Percentiles rank a stretch among this genome's conserved stretches.
These are phyloP conservation scores for Pseudochaenichthys georgianus DNA, from an alignment of 2,797 vertebrate species.

Conservation along the genomic window DNA sequence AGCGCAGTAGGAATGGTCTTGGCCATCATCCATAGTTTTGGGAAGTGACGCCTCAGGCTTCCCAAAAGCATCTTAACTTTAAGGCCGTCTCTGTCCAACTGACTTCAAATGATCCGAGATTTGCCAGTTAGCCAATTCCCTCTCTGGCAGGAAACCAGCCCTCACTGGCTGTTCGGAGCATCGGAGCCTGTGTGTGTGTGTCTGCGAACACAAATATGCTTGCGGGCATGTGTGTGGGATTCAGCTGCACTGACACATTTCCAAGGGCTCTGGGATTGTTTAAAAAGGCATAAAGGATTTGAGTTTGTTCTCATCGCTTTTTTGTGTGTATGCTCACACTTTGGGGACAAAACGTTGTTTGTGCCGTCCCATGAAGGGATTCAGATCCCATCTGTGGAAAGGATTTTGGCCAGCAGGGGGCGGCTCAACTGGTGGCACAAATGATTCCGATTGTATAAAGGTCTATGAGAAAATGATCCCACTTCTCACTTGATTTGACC, in stretches of 20 bases:
- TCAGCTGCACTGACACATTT: conserved; percentile 56
- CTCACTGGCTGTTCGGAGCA: conserved; percentile 39
- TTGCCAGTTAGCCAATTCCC: conserved; percentile 66
- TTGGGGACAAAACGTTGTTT: conserved; percentile 22
- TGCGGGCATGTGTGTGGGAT: conserved; percentile 59
- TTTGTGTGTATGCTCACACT: neutral
- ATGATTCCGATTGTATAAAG: no score
- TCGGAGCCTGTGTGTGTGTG: conserved; percentile 22
- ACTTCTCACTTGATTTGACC: no score
- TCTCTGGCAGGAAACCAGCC: conserved; percentile 53
- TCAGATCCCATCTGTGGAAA: conserved; percentile 8
- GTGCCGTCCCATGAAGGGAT: neutral
- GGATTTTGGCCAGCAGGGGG: neutral
- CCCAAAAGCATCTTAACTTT: conserved; percentile 63
- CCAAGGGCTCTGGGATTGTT: conserved; percentile 66
- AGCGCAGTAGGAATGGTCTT: conserved; percentile 24
- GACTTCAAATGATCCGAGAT: conserved; percentile 72
- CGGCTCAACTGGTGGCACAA: no score
- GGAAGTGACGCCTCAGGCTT: conserved; percentile 56
- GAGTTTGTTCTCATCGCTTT: conserved; percentile 46
- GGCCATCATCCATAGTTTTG: conserved; percentile 34
- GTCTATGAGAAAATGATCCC: no score
- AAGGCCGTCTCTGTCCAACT: conserved; percentile 57
- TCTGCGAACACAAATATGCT: conserved; percentile 39
- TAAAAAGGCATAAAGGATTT: conserved; percentile 66